A percentile compares a stretch with the other conserved stretches of the same genome.
Evolutionary conservation across 1,140 invertebrate genomes (phyloP).

Genomic region (Propsilocerus akamusi): DNA sequence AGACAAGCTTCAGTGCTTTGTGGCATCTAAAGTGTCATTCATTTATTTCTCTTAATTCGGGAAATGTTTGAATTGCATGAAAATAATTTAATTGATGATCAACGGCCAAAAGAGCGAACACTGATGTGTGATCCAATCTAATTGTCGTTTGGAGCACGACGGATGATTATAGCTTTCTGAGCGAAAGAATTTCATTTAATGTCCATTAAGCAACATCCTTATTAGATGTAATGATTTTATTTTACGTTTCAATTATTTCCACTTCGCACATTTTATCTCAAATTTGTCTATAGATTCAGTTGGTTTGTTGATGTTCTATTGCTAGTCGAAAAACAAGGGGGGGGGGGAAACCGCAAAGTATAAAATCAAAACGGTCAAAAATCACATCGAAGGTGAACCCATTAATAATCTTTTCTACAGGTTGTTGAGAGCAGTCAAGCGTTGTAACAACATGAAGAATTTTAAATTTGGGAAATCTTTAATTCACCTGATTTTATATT

Average conservation of each 20-base stretch:
- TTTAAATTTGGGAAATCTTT: neutral
- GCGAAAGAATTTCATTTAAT: conserved; percentile 1
- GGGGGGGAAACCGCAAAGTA: no score
- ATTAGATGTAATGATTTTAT: neutral
- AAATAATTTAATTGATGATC: conserved; percentile 4
- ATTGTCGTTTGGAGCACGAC: neutral
- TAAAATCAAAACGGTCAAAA: conserved; percentile 3
- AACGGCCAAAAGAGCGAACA: neutral
- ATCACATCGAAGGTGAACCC: conserved; percentile 2
- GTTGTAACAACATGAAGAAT: neutral
- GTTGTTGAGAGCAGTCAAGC: neutral
- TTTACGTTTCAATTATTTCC: no score
- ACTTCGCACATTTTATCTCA: no score
- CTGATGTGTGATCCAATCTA: neutral
- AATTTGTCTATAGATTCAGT: no score
- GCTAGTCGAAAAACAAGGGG: no score
- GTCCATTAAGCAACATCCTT: conserved; percentile 1
- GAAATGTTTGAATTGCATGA: conserved; percentile 1
- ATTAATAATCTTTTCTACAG: neutral
- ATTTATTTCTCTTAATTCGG: neutral
- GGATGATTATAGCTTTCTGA: neutral
- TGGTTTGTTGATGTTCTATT: no score
- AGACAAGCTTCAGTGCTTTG: neutral
- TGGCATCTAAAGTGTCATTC: neutral
- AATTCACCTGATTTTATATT: neutral